These are phyloP conservation scores for Strigamia maritima DNA, from an alignment of 2,888 invertebrate species.

Conservation along the genomic window DNA sequence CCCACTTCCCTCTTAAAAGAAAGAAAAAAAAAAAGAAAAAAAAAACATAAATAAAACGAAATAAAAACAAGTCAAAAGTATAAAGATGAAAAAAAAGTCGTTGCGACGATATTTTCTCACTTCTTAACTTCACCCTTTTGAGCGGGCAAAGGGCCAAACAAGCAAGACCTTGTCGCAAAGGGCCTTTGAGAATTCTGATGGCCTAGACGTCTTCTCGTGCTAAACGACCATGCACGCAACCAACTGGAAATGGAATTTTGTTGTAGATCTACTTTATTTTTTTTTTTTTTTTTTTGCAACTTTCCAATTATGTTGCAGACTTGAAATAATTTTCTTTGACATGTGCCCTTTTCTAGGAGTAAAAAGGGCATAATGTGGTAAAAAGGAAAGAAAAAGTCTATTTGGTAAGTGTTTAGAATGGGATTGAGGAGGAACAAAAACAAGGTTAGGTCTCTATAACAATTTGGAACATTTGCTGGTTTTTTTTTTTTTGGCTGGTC, in stretches of 20 bases:
- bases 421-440: not conserved
- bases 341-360: not conserved
- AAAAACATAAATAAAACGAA: not conserved
- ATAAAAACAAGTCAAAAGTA: not conserved
- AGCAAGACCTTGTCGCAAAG: constrained; percentile 24
- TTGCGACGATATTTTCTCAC: not conserved
- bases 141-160: constrained; percentile 18
- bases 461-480: not conserved
- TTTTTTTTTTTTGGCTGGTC: not conserved
- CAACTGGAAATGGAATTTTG: constrained; percentile 27
- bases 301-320: not conserved
- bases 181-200: constrained; percentile 17
- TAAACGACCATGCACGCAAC: constrained; percentile 21
- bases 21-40: not conserved
- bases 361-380: not conserved
- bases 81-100: not conserved
- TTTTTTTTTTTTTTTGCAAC: not conserved
- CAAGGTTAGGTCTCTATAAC: not conserved
- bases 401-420: not conserved
- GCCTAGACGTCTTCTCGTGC: constrained; percentile 11
- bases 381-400: not conserved
- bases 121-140: constrained; percentile 6
- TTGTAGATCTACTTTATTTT: constrained; percentile 24
- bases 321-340: constrained; percentile 18
- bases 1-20: not conserved